Percentiles rank a stretch among this genome's conserved stretches.
These are phyloP conservation scores for Escarpia spicata DNA, from an alignment of 2,888 invertebrate species.

Conservation along the genomic window DNA sequence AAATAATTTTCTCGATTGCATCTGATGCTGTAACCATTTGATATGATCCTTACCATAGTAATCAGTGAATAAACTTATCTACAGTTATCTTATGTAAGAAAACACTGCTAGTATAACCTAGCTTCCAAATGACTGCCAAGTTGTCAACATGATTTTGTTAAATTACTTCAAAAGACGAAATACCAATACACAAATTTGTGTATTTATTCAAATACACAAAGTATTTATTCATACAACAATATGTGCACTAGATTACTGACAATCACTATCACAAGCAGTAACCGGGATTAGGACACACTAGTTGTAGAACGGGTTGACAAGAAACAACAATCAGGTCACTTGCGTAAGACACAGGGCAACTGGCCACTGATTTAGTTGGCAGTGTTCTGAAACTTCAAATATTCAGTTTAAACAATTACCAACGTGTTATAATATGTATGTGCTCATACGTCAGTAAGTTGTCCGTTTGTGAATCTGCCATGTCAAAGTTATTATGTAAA, in stretches of 20 bases:
- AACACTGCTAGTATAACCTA: too few species aligned
- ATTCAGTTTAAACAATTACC: neutral
- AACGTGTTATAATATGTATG: neutral
- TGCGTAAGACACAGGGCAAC: neutral
- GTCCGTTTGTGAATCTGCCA: neutral
- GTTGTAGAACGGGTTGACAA: neutral
- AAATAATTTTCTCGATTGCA: too few species aligned
- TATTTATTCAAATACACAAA: neutral
- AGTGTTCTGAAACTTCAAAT: neutral
- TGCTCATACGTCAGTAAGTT: neutral
- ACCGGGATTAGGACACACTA: neutral
- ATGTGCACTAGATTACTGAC: conserved; percentile 1
- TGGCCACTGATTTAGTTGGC: neutral
- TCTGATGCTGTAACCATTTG: too few species aligned
- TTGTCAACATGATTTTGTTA: neutral
- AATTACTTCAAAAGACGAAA: neutral
- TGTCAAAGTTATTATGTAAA: neutral
- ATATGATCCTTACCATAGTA: too few species aligned
- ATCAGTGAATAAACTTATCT: too few species aligned
- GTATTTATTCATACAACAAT: neutral
- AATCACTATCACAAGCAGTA: conserved; percentile 7
- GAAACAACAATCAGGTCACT: too few species aligned
- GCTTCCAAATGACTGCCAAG: too few species aligned
- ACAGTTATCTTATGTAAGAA: too few species aligned
- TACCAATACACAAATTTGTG: neutral